These are phyloP conservation scores for Serranus cabrilla DNA, from an alignment of 2,797 vertebrate species.

Conservation along the genomic window DNA sequence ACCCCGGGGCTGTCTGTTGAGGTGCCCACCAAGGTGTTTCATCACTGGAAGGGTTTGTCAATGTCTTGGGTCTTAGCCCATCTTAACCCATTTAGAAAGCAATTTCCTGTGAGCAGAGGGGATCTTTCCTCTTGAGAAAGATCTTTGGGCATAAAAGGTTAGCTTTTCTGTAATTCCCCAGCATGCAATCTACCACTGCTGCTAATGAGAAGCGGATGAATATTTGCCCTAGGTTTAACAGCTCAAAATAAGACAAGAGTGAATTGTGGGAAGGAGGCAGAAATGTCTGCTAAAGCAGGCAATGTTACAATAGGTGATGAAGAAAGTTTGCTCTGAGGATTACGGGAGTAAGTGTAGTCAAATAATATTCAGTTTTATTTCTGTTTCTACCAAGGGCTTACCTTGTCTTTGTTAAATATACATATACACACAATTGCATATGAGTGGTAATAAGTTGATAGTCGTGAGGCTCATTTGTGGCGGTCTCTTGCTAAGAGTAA, in stretches of 20 bases:
- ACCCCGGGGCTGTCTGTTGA: constrained; percentile 66
- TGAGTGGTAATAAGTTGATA: constrained; percentile 28
- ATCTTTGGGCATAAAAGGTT: constrained; percentile 79
- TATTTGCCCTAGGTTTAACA: constrained; percentile 81
- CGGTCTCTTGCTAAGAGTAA: constrained; percentile 41
- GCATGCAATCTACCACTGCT: constrained; percentile 66
- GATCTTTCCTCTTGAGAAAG: constrained; percentile 79
- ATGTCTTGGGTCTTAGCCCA: constrained; percentile 83
- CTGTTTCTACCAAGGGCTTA: constrained; percentile 24
- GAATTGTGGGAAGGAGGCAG: constrained; percentile 56
- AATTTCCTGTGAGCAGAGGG: constrained; percentile 79
- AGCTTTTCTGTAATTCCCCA: constrained; percentile 80
- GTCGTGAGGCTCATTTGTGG: constrained; percentile 50
- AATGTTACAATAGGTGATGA: constrained; percentile 59
- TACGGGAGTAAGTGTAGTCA: constrained; percentile 55
- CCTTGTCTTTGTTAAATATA: constrained; percentile 38
- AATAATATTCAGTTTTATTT: constrained; percentile 50
- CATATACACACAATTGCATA: constrained; percentile 1
- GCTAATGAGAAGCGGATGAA: constrained; percentile 80
- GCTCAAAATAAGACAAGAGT: constrained; percentile 78
- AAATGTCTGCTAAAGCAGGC: constrained; percentile 57
- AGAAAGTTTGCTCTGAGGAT: constrained; percentile 70
- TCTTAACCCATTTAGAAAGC: constrained; percentile 85
- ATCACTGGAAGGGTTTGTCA: constrained; percentile 79
- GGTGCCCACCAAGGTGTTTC: constrained; percentile 79